Percentiles rank a stretch among this genome's conserved stretches.
Conservation (phyloP, 35 echinoderm and acorn worm species). For the Heliocidaris tuberculata region DNA sequence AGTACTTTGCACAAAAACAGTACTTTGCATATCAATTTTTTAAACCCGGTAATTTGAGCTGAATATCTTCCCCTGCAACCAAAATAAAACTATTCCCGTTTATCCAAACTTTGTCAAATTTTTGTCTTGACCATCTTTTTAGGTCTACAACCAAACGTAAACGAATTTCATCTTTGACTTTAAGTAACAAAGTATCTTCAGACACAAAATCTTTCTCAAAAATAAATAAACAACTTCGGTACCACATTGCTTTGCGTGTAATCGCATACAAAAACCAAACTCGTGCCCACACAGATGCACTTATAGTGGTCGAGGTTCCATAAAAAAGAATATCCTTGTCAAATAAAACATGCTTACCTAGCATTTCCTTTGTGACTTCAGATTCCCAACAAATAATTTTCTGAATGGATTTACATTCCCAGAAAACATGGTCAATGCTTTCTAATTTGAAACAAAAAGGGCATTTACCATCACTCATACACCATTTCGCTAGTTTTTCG, state of each 20-base stretch:
- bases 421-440: constrained; percentile 26
- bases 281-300: background rate
- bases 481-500: background rate
- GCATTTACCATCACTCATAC: constrained; percentile 19
- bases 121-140: background rate
- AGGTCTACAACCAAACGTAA: background rate
- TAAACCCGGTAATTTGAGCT: background rate
- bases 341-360: background rate
- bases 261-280: constrained; percentile 3
- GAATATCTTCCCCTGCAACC: background rate
- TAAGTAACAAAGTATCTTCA: background rate
- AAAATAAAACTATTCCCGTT: background rate
- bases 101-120: background rate
- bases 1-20: too few species aligned
- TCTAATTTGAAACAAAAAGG: background rate
- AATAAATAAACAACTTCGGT: background rate
- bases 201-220: constrained; percentile 15
- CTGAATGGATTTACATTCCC: constrained; percentile 7
- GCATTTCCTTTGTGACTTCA: background rate
- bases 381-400: constrained; percentile 16
- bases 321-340: background rate
- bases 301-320: background rate
- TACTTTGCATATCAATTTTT: background rate
- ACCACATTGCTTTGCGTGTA: constrained; percentile 23
- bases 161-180: constrained; percentile 14